Conservation (phyloP, 2,797 vertebrate species). For the Xenopus petersii region DNA sequence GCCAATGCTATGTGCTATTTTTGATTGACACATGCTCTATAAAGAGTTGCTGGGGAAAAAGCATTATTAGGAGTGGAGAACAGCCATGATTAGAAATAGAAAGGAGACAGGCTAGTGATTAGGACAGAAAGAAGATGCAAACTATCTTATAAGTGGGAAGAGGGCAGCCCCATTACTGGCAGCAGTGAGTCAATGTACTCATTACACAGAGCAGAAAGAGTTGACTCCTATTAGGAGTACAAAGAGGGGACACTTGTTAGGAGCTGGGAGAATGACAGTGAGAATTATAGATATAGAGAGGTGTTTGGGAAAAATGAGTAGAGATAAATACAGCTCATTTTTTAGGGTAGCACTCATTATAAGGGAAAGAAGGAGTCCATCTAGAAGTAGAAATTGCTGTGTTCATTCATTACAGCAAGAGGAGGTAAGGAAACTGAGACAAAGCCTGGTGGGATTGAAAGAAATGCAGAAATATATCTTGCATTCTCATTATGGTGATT, state of each 20-base stretch:
- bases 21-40: not conserved
- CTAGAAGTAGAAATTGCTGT: not conserved
- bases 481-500: no score
- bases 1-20: not conserved
- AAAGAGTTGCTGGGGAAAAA: not conserved
- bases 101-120: not conserved
- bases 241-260: slow-evolving; percentile 1
- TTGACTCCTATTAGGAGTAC: not conserved
- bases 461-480: no score
- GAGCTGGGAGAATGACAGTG: not conserved
- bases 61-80: not conserved
- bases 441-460: no score
- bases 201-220: not conserved
- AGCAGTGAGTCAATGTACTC: not conserved
- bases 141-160: not conserved
- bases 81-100: not conserved
- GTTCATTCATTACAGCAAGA: no score
- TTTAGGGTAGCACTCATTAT: not conserved
- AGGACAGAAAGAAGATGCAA: not conserved
- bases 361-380: not conserved
- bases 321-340: not conserved
- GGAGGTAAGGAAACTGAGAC: no score
- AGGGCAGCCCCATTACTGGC: not conserved
- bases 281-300: not conserved
- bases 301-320: not conserved